Evolutionary conservation across 2,888 invertebrate genomes (phyloP).

Genomic region (Plebejus melissa): DNA sequence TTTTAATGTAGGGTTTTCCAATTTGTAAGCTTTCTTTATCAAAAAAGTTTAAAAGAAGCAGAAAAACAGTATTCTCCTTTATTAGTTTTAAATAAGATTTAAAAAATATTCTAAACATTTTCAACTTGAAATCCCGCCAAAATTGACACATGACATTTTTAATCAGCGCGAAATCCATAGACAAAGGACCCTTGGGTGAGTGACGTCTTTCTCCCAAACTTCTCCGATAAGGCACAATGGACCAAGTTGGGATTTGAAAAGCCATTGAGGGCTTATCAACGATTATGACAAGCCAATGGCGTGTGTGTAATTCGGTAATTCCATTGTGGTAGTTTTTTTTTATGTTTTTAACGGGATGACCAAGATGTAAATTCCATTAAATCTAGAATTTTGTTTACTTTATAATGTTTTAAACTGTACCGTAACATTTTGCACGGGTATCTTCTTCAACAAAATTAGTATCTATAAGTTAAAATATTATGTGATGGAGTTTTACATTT

Average conservation of each 20-base stretch:
- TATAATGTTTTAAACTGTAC: too few species aligned
- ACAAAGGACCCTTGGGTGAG: conserved; percentile 23
- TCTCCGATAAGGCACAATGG: conserved; percentile 61
- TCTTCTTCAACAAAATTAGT: too few species aligned
- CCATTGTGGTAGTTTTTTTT: conserved; percentile 7
- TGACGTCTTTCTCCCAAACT: conserved; percentile 55
- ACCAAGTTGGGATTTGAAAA: conserved; percentile 64
- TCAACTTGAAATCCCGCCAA: not conserved
- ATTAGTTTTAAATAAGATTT: not conserved
- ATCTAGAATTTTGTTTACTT: not conserved
- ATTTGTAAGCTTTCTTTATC: too few species aligned
- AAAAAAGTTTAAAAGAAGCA: too few species aligned
- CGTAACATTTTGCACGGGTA: too few species aligned
- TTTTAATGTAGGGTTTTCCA: not conserved
- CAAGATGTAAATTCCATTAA: not conserved
- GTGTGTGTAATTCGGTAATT: conserved; percentile 24
- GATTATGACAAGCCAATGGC: conserved; percentile 21
- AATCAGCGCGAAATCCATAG: conserved; percentile 23
- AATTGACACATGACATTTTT: conserved; percentile 21
- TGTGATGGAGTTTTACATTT: too few species aligned
- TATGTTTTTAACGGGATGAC: not conserved
- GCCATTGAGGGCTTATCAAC: conserved; percentile 39
- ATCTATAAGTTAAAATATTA: too few species aligned
- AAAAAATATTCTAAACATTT: not conserved
- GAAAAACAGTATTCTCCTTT: too few species aligned